phyloP scores from a whole-genome alignment of 2,888 invertebrate genomes.

The Charanyca ferruginea region DNA sequence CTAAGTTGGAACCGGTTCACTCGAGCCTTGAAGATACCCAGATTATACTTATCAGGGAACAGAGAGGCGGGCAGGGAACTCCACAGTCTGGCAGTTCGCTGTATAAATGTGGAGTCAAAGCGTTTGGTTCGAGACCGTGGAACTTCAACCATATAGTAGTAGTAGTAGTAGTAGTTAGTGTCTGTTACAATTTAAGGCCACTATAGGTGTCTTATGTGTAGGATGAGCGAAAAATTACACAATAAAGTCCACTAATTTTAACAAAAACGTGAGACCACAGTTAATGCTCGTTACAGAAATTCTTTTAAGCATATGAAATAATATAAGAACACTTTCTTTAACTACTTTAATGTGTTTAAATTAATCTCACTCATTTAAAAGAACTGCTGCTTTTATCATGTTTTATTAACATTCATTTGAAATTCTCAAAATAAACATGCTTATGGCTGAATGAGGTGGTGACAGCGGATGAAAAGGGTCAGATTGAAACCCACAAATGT shows the following conservation, averaged over 20 bases:
- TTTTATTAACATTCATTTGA: conserved; percentile 28
- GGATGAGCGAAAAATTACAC: conserved; percentile 20
- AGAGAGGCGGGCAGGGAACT: no score
- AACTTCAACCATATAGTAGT: no score
- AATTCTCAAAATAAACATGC: conserved; percentile 22
- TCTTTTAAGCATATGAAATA: background rate
- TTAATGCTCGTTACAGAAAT: conserved; percentile 4
- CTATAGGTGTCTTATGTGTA: conserved; percentile 27
- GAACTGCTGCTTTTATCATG: conserved; percentile 5
- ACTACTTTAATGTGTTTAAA: conserved; percentile 9
- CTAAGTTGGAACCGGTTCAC: no score
- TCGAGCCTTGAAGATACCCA: no score
- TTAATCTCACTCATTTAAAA: conserved; percentile 1
- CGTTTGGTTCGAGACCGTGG: no score
- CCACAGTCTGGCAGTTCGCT: no score
- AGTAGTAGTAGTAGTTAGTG: no score
- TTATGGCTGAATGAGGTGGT: conserved; percentile 13
- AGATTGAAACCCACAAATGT: conserved; percentile 15
- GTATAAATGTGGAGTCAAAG: no score
- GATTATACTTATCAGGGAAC: no score
- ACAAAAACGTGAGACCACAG: background rate
- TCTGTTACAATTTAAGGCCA: conserved; percentile 56
- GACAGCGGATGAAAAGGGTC: conserved; percentile 24
- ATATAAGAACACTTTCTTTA: conserved; percentile 2
- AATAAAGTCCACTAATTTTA: conserved; percentile 20